phyloP scores from a whole-genome alignment of 2,113 vertebrate species.

The Brachyhypopomus occidentalis region DNA sequence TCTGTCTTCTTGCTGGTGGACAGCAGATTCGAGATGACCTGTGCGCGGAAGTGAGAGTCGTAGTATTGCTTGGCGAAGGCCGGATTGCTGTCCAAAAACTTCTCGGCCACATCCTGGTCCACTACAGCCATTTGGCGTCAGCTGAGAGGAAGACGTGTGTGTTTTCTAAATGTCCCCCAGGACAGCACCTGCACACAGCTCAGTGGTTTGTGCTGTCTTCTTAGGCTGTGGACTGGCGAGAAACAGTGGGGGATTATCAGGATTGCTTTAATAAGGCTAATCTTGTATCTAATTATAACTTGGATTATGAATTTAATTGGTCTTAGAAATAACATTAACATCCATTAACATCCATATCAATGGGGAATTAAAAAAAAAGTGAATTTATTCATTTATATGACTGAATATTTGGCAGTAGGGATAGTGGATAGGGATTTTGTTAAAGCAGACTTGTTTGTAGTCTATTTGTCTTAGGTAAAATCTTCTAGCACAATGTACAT shows the following conservation, averaged over 20 bases:
- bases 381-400: background rate
- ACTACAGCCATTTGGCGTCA: constrained; percentile 60
- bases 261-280: constrained; percentile 53
- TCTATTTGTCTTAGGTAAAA: background rate
- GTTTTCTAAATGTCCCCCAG: constrained; percentile 35
- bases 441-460: background rate
- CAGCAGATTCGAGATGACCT: constrained; percentile 78
- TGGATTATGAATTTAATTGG: constrained; percentile 39
- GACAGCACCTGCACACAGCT: background rate
- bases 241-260: constrained; percentile 47
- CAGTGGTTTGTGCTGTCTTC: constrained; percentile 10
- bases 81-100: constrained; percentile 84
- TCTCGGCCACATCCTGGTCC: constrained; percentile 79
- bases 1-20: constrained; percentile 63
- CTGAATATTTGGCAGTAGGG: background rate
- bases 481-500: background rate
- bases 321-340: background rate
- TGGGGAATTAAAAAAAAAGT: background rate
- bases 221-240: background rate
- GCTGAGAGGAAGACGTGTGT: constrained; percentile 9
- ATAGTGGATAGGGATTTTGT: background rate
- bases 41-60: constrained; percentile 73
- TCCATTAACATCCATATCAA: background rate
- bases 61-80: constrained; percentile 84
- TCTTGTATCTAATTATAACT: constrained; percentile 40